Base-by-base conservation (phyloP, 1,140 invertebrate species). In the Papilio polytes region DNA sequence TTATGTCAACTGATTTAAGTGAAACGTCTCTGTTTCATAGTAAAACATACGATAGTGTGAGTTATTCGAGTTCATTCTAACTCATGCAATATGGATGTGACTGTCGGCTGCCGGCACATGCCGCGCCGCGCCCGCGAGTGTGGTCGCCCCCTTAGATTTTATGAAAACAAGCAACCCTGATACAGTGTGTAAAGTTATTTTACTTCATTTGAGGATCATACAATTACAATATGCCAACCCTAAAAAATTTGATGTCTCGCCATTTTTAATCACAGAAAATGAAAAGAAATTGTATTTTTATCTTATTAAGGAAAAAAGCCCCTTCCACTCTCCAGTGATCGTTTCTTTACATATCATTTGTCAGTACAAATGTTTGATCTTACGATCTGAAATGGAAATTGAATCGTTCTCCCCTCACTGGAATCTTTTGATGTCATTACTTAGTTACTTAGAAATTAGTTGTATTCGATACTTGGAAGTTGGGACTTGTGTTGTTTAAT, bases 401-500 rank as follows among this genome's bases (percentile, higher is more conserved):
- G 53, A 56, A 56, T 56, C 53, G 53, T 56, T 56, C 15, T 56
- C 53, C 53, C 15, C 15, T 8, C 15, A 56, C 7, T 56, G n/a
- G 15, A 56, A 56, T n/a, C 53, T 56, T 56, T 56, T 56, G 53
- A 56, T 56, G 53, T 56, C 18, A 56, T 56, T 56, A 56, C 53
- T 56, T 56, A 56, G 53, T 56, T 56, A 56, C 53, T 56, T 56
- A 56, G 53, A 56, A 20, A 15, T 56, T 56, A 18, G 53, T n/a
- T n/a, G 7, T n/a, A n/a, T 20, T 56, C 53, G 53, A 56, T 56
- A 20, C 53, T 56, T 56, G n/a, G 53, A 56, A 56, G 53, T 20
- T 56, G 15, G 1, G 3, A 18, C 53, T 18, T 8, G 15, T 56
- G 53, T n/a, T 56, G n/a, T 56, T 56, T 20, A 56, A n/a, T n/a